phyloP scores from a whole-genome alignment of 1,140 invertebrate species.

The Drosophila suzukii region DNA sequence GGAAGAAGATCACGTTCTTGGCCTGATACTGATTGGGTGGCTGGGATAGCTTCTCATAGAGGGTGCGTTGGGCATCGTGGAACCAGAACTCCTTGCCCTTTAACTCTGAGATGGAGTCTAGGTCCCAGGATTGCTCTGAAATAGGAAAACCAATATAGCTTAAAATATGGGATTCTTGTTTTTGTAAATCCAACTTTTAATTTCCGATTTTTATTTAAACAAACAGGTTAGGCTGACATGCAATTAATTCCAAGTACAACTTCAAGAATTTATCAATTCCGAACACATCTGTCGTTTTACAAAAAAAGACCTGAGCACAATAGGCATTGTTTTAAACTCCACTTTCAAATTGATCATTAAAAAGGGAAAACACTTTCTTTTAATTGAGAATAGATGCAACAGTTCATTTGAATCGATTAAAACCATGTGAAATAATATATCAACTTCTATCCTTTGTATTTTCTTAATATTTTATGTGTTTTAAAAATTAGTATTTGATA shows the following conservation, averaged over 20 bases:
- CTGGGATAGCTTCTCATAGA: conserved; percentile 58
- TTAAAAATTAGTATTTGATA: neutral
- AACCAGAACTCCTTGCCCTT: conserved; percentile 74
- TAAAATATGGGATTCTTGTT: no score
- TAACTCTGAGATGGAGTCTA: conserved; percentile 36
- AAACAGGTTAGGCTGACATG: neutral
- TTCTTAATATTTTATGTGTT: neutral
- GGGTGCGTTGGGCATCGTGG: conserved; percentile 60
- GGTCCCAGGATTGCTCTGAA: conserved; percentile 56
- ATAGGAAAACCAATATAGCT: neutral
- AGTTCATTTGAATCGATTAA: neutral
- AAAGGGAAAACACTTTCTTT: conserved; percentile 25
- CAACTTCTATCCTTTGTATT: neutral
- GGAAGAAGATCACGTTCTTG: conserved; percentile 91
- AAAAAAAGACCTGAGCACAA: conserved; percentile 9
- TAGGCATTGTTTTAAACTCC: conserved; percentile 14
- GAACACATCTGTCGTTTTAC: conserved; percentile 22
- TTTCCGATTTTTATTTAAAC: no score
- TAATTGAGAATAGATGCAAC: neutral
- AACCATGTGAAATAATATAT: no score
- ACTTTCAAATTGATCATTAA: conserved; percentile 27
- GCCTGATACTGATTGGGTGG: conserved; percentile 85
- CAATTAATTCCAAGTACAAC: conserved; percentile 19
- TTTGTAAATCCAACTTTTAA: no score
- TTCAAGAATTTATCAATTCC: conserved; percentile 11